A percentile compares a stretch with the other conserved stretches of the same genome.
phyloP scores from a whole-genome alignment of 2,797 vertebrate species.

The Lepilemur septentrionalis region DNA sequence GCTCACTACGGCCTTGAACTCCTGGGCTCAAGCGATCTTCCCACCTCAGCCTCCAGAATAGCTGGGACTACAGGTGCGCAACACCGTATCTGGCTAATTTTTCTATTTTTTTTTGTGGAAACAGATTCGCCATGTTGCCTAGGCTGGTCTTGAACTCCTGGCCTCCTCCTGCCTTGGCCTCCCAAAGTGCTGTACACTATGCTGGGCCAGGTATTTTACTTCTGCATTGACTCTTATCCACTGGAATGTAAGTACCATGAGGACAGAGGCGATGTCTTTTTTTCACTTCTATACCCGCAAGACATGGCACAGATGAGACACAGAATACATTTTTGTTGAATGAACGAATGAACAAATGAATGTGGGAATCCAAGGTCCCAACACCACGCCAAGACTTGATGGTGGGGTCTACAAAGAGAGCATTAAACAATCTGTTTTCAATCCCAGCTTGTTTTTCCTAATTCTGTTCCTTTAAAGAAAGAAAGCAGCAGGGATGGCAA shows the following conservation, averaged over 20 bases:
- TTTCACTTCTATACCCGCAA: neutral
- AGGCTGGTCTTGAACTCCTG: neutral
- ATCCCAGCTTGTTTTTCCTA: neutral
- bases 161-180: neutral
- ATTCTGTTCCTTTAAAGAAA: slow-evolving; percentile 28
- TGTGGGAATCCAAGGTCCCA: neutral
- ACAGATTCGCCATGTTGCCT: neutral
- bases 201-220: neutral
- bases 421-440: neutral
- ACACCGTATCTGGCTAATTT: neutral
- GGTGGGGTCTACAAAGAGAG: neutral
- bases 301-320: neutral
- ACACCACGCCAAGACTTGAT: neutral
- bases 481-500: neutral
- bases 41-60: neutral
- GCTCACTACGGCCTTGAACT: neutral
- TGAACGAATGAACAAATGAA: neutral
- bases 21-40: neutral
- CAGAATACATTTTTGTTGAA: neutral
- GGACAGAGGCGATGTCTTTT: neutral
- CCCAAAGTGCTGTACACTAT: neutral
- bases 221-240: neutral
- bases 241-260: neutral
- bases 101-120: neutral
- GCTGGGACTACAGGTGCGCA: neutral